Evolutionary conservation across 2,888 invertebrate species (phyloP), one percentile per base, ranked within the genome.

Genomic region (Heliconius ethilla): DNA sequence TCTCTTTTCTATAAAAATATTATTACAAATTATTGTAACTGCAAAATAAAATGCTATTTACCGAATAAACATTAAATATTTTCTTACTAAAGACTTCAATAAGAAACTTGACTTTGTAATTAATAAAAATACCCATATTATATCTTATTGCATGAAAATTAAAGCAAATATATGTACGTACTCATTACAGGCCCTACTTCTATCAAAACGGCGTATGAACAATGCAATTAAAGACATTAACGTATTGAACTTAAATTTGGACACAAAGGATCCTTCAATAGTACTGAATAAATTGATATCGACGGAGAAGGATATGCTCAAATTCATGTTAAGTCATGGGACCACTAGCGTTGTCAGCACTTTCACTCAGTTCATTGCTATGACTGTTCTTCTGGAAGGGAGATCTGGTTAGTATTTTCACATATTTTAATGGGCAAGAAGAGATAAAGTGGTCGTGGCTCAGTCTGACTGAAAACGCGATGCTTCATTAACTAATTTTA

Each of bases 291-390:
- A 86, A 63, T 91, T 96, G 69, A 82, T 83, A 1, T 83, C 83
- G 0, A 76, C 84, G 5, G 75, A 87, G 0, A 65, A 83, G 0
- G 80, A 81, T 1, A 81, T 95, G 73, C 66, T 82, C 10, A 82
- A 87, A 75, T 83, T 91, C n/a, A 55, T 86, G 1, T 77, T 80
- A 15, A 88, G 87, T 73, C 96, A 96, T 84, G 84, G 89, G 15
- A 73, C 83, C 10, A 92, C 95, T 0, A 95, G 94, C 7, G 84
- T 87, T 2, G 94, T 93, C 0, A 95, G 95, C 78, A 89, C 95
- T 1, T 89, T 91, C 77, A 95, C 93, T 75, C 96, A 96, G 86
- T 88, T 95, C 9, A 84, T 96, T 1, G 92, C 95, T 1, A 95
- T 96, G 94, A 88, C 87, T 33, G 86, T 96, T 13, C 85, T 96